A percentile compares a stretch with the other conserved stretches of the same genome.
phyloP scores from a whole-genome alignment of 1,140 invertebrate genomes.

The Epicauta chinensis region DNA sequence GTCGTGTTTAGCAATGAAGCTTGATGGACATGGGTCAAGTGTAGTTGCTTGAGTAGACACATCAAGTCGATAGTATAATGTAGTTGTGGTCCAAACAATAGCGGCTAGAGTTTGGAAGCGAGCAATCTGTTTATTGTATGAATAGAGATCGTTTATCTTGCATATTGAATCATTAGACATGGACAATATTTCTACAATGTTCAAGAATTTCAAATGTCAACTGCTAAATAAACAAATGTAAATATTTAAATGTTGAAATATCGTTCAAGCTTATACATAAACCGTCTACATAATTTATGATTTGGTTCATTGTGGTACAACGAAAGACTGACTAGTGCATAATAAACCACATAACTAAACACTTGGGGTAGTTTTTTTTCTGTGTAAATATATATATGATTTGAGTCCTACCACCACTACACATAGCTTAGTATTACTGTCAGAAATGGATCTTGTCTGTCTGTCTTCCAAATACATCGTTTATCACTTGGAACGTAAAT shows the following conservation, averaged over 20 bases:
- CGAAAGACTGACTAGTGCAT: slow-evolving; percentile 4
- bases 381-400: too few species aligned
- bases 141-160: not conserved
- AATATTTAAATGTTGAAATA: slow-evolving; percentile 1
- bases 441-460: not conserved
- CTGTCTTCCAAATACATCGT: not conserved
- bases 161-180: slow-evolving; percentile 4
- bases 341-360: slow-evolving; percentile 1
- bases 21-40: slow-evolving; percentile 31
- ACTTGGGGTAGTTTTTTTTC: not conserved
- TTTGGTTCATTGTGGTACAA: slow-evolving; percentile 1
- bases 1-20: slow-evolving; percentile 32
- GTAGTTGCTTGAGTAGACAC: slow-evolving; percentile 12
- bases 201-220: not conserved
- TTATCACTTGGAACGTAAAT: not conserved
- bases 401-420: not conserved
- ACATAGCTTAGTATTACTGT: not conserved
- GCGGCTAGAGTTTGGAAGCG: slow-evolving; percentile 6
- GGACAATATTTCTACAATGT: too few species aligned
- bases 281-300: not conserved
- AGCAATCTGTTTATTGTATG: too few species aligned
- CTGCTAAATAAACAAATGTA: not conserved
- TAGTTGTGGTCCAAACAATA: slow-evolving; percentile 4
- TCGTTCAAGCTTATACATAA: not conserved
- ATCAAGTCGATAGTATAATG: slow-evolving; percentile 6